Evolutionary conservation across 2,113 vertebrate genomes (phyloP), one percentile per base, ranked within the genome.

Genomic region (Montifringilla adamsi): DNA sequence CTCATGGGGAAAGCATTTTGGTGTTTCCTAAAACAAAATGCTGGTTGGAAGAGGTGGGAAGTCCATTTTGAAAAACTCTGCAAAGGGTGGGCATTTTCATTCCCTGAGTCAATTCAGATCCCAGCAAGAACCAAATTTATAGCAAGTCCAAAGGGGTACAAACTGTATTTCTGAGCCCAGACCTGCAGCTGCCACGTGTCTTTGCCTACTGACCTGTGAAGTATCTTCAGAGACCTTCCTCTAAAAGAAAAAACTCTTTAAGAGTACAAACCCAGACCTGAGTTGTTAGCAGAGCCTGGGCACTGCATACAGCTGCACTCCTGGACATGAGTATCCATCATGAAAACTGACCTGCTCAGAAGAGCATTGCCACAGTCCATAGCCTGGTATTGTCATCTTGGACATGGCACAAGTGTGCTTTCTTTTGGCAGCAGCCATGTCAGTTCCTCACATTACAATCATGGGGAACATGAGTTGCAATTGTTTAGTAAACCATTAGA

Each of bases 341-440:
- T 9, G 18, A 53, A 52, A 31, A 60, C 13, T 17, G 37, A 47
- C 9, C 19, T 60, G 49, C 66, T 53, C 58, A 49, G 55, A 76
- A 41, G 31, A 85, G 35, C 22, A 4, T 31, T 64, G 31, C 24
- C 43, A 30, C 37, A 15, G 0, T 14, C 39, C 50, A 17, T 55
- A 87, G 33, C 17, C 18, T 33, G 35, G 3, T 10, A 8, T 2
- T 27, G 43, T 64, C 15, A 35, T 43, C 22, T 1, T 30, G 73
- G 62, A 44, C 31, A 8, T 0, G 0, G 2, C 46, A 46, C 64
- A 67, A 43, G 2, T 12, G 15, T 4, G 3, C 4, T 10, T 81
- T 39, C 35, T 53, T 81, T 46, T n/a, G 49, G 41, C 24, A 83
- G 55, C 13, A 64, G 28, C 39, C 21, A 2, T 24, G 9, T 6